Conservation (phyloP, 2,888 invertebrate species). For the Alitta virens region DNA sequence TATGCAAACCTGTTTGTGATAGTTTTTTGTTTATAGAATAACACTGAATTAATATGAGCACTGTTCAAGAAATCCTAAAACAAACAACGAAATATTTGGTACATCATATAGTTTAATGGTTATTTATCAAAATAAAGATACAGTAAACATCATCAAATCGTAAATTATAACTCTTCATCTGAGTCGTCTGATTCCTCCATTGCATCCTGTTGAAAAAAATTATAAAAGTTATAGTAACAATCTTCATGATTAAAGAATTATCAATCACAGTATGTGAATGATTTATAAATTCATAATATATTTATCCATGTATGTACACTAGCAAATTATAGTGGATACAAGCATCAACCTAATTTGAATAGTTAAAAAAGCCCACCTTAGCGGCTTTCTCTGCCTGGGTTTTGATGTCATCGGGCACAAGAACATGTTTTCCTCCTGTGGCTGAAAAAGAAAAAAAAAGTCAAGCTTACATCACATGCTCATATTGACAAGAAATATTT, state of each 20-base stretch:
- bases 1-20: too few relatives aligned
- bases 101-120: too few relatives aligned
- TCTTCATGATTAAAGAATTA: background rate
- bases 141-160: too few relatives aligned
- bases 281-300: background rate
- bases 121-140: too few relatives aligned
- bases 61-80: too few relatives aligned
- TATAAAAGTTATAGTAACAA: too few relatives aligned
- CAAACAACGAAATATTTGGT: too few relatives aligned
- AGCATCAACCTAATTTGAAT: background rate
- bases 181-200: slow-evolving; percentile 83
- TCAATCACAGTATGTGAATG: background rate
- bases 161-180: slow-evolving; percentile 58
- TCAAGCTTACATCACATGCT: too few relatives aligned
- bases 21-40: too few relatives aligned
- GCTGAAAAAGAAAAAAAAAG: slow-evolving; percentile 46
- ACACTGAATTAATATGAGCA: too few relatives aligned
- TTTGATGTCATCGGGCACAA: slow-evolving; percentile 75
- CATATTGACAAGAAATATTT: background rate
- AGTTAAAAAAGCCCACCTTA: slow-evolving; percentile 59
- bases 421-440: slow-evolving; percentile 72
- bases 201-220: too few relatives aligned
- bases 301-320: background rate
- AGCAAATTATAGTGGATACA: background rate
- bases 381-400: slow-evolving; percentile 85